Evolutionary conservation across 2,797 vertebrate species (phyloP).

Genomic region (Liasis olivaceus): DNA sequence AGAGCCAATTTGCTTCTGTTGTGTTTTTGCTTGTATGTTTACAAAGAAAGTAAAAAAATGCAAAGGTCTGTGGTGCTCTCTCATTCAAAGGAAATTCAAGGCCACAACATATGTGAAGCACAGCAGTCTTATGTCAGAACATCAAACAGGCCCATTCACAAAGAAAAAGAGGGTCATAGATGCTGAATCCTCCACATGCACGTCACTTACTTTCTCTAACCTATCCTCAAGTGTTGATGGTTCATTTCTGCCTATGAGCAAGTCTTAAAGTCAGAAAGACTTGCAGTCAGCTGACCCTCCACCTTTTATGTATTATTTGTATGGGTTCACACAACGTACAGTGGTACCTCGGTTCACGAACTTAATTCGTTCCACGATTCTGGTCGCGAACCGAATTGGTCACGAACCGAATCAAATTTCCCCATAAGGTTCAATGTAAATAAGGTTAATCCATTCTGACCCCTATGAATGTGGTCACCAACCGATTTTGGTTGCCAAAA

Average conservation of each 20-base stretch:
- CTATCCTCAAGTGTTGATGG: not conserved
- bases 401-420: no score
- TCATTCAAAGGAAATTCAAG: not conserved
- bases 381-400: no score
- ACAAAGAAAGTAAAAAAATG: not conserved
- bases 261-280: not conserved
- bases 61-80: not conserved
- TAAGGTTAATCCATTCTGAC: no score
- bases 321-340: not conserved
- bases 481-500: no score
- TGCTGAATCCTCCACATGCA: not conserved
- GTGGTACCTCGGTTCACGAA: no score
- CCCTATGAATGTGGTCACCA: no score
- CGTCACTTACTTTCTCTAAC: not conserved
- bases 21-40: not conserved
- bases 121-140: not conserved
- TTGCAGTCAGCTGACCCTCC: not conserved
- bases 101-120: not conserved
- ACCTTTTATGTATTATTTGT: not conserved
- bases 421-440: no score
- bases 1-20: not conserved
- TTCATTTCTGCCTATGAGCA: not conserved
- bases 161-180: not conserved
- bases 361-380: no score
- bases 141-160: not conserved